Conservation (phyloP, 1,140 invertebrate genomes). For the Heliothis virescens region DNA sequence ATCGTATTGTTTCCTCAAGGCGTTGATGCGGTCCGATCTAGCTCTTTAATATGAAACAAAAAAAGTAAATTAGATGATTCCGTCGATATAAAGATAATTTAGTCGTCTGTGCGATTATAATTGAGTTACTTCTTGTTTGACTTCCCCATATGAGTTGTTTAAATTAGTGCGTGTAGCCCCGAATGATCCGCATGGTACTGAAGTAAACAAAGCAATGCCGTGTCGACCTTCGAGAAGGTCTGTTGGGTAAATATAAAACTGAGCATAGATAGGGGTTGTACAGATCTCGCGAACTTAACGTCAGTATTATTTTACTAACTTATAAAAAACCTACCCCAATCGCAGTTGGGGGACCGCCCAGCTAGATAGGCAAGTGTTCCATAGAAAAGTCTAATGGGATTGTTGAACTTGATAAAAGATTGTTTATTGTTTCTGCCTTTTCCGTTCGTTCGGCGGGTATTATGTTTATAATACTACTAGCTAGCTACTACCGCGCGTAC, state of each 20-base stretch:
- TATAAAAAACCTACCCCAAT: too few species aligned
- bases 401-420: too few species aligned
- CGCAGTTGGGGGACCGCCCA: too few species aligned
- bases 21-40: slow-evolving; percentile 77
- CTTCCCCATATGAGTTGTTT: slow-evolving; percentile 67
- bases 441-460: too few species aligned
- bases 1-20: slow-evolving; percentile 79
- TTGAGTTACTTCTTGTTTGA: slow-evolving; percentile 70
- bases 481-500: too few species aligned
- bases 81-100: background rate
- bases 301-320: background rate
- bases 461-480: too few species aligned
- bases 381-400: too few species aligned
- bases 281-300: slow-evolving; percentile 52
- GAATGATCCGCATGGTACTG: slow-evolving; percentile 55
- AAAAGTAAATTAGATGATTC: background rate
- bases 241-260: slow-evolving; percentile 40
- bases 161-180: slow-evolving; percentile 25
- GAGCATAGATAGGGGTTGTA: slow-evolving; percentile 57
- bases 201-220: slow-evolving; percentile 75
- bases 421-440: too few species aligned
- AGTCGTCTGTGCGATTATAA: background rate
- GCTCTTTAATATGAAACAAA: slow-evolving; percentile 62
- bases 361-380: too few species aligned
- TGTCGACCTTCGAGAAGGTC: slow-evolving; percentile 75